Percentiles rank a stretch among this genome's conserved stretches.
Conservation (phyloP, 2,888 invertebrate species). For the Plagiodera versicolora region DNA sequence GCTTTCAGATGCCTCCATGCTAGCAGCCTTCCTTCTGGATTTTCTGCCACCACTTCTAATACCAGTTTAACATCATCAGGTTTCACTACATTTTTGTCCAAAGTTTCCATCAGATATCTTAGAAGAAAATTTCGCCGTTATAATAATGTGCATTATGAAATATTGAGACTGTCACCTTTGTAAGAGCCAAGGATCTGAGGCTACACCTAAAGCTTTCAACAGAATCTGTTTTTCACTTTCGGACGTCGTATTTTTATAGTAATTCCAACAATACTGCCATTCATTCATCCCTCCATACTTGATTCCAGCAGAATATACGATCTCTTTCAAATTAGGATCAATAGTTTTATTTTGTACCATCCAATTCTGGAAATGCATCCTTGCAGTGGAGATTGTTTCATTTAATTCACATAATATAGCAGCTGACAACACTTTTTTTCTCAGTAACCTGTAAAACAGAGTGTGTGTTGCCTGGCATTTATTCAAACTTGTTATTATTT, state of each 20-base stretch:
- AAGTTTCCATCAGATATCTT: conserved; percentile 74
- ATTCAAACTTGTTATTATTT: conserved; percentile 32
- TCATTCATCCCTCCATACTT: conserved; percentile 70
- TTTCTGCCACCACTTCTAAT: conserved; percentile 71
- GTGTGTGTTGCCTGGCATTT: not conserved
- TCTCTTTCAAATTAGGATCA: conserved; percentile 74
- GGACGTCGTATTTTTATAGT: conserved; percentile 66
- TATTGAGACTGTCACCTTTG: conserved; percentile 60
- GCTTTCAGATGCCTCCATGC: conserved; percentile 75
- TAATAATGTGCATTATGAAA: not conserved
- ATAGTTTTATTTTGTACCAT: conserved; percentile 66
- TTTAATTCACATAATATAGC: conserved; percentile 74
- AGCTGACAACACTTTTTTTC: conserved; percentile 70
- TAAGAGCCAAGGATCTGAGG: conserved; percentile 78
- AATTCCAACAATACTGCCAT: conserved; percentile 78
- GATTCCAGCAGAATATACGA: conserved; percentile 68
- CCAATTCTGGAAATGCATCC: conserved; percentile 72
- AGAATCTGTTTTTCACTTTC: conserved; percentile 73
- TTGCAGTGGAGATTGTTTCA: conserved; percentile 70
- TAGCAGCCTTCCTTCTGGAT: conserved; percentile 69
- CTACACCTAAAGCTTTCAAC: conserved; percentile 70
- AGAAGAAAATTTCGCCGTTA: conserved; percentile 33
- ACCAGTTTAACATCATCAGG: conserved; percentile 73
- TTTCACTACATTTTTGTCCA: conserved; percentile 70
- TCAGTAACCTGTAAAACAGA: conserved; percentile 63